Base-by-base conservation (phyloP, 2,113 vertebrate genomes). In the Dipodomys spectabilis region DNA sequence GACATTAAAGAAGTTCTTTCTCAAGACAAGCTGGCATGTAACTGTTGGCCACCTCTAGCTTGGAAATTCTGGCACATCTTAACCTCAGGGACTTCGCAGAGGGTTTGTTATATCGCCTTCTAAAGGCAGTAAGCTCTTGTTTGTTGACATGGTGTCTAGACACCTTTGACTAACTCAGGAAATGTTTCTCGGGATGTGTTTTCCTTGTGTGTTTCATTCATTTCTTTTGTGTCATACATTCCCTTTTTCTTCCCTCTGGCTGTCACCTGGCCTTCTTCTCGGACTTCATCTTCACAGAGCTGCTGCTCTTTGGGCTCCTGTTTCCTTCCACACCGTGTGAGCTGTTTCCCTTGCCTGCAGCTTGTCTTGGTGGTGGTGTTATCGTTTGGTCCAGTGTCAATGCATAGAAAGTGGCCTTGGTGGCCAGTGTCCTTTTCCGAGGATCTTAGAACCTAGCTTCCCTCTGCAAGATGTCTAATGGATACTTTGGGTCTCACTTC, bases 351-450 rank as follows among this genome's bases (percentile, higher is more conserved):
- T 53, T 8, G 4, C 5, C 5, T 18, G 49, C 27, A 11, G 64
- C 49, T 65, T 6, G 22, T 8, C 2, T 16, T 22, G 20, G 49
- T 11, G 19, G 71, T 23, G 22, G 0, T 28, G 20, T 39, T 8
- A 15, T 25, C 19, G 16, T 6, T 64, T 84, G 39, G 5, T 39
- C 39, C 39, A 39, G 39, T 39, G 39, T 39, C 39, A 39, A 39
- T 39, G 28, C 20, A 10, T 45, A 30, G 13, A 44, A 4, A 44
- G 67, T 6, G 67, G 5, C 19, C 60, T 35, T 30, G 4, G 13
- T 2, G 15, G 10, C 10, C 15, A 3, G 5, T 19, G 7, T 9
- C n/a, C 0, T 10, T 30, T 27, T 5, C 7, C 3, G 32, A 79
- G 12, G 23, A 25, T 23, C 5, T 2, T 11, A 10, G 4, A 57